These are phyloP conservation scores for Dendroctonus ponderosae DNA, from an alignment of 1,140 invertebrate genomes.

Conservation along the genomic window DNA sequence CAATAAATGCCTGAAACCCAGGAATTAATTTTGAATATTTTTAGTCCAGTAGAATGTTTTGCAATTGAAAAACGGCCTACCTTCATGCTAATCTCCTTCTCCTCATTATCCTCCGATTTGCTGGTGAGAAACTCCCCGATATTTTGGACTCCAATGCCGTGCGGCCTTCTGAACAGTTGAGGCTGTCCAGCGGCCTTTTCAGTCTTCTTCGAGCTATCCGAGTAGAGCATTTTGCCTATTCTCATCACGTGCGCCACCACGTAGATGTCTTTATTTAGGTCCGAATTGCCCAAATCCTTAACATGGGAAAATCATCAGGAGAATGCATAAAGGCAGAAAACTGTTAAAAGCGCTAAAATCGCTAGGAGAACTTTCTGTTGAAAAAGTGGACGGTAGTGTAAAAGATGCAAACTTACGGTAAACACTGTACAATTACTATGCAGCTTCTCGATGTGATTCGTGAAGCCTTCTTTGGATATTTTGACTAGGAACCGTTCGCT, in stretches of 20 bases:
- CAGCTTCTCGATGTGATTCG: constrained; percentile 83
- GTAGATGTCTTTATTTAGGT: constrained; percentile 79
- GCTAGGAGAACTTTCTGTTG: no score
- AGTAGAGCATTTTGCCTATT: constrained; percentile 82
- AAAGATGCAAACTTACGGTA: constrained; percentile 59
- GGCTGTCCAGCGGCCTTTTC: constrained; percentile 54
- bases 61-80: constrained; percentile 8
- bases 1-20: no score
- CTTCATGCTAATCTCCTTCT: constrained; percentile 64
- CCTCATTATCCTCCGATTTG: constrained; percentile 64
- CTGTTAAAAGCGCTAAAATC: no score
- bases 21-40: no score
- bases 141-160: constrained; percentile 79
- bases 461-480: constrained; percentile 86
- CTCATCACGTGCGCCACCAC: constrained; percentile 86
- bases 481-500: constrained; percentile 86
- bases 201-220: constrained; percentile 72
- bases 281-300: constrained; percentile 72
- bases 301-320: no score
- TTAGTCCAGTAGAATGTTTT: no score
- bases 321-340: no score
- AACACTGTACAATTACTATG: constrained; percentile 88
- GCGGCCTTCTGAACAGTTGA: constrained; percentile 69
- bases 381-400: background rate
- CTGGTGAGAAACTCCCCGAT: constrained; percentile 61